Conservation (phyloP, 2,888 invertebrate genomes). For the Hybos culiciformis region DNA sequence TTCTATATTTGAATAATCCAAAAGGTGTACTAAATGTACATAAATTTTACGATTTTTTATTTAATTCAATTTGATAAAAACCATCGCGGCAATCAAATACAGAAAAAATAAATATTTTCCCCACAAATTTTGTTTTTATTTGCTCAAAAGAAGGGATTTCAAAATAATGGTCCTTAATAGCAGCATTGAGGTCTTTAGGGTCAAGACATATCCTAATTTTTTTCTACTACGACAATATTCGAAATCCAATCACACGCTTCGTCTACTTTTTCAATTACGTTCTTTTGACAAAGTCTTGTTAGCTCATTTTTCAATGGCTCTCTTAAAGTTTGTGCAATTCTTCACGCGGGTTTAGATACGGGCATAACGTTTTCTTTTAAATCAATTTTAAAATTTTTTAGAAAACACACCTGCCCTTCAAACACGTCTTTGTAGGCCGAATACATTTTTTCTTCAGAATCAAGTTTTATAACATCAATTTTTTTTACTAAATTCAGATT, state of each 20-base stretch:
- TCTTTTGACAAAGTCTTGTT: neutral
- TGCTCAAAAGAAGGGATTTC: constrained; percentile 17
- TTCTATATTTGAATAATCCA: too few species aligned
- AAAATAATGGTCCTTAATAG: constrained; percentile 17
- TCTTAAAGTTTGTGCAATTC: neutral
- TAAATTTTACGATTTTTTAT: constrained; percentile 10
- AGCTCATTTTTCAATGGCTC: constrained; percentile 1
- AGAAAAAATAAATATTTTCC: constrained; percentile 17
- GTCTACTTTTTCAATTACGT: neutral
- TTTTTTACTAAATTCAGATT: too few species aligned
- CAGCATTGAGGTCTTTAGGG: constrained; percentile 17
- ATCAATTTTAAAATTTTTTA: too few species aligned
- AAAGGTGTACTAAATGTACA: too few species aligned
- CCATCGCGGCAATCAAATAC: constrained; percentile 18
- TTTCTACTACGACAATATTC: constrained; percentile 15
- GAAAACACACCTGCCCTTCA: too few species aligned
- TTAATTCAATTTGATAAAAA: constrained; percentile 10
- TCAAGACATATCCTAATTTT: constrained; percentile 17
- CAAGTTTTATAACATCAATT: too few species aligned
- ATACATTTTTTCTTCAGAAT: too few species aligned
- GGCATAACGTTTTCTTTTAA: constrained; percentile 1
- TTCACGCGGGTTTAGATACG: constrained; percentile 3
- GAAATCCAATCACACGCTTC: neutral
- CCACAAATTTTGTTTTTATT: constrained; percentile 16
- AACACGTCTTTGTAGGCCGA: too few species aligned